phyloP scores from a whole-genome alignment of 2,888 invertebrate species.

The Drosophila atripex region DNA sequence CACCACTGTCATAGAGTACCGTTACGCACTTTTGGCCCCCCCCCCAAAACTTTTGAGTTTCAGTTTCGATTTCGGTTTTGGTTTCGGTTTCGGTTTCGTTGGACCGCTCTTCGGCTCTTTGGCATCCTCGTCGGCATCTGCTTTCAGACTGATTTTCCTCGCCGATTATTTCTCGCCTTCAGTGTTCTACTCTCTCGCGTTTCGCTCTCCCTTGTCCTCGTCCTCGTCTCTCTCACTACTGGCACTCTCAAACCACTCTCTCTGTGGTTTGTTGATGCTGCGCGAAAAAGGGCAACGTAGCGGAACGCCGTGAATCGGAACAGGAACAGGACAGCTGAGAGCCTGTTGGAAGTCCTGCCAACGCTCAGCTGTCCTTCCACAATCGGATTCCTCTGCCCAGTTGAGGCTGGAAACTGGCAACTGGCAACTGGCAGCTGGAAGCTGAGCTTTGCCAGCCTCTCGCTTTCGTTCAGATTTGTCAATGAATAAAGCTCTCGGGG shows the following conservation, averaged over 20 bases:
- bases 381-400: background rate
- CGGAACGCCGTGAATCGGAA: background rate
- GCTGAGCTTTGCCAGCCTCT: slow-evolving; percentile 16
- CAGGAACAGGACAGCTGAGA: slow-evolving; percentile 23
- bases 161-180: slow-evolving; percentile 22
- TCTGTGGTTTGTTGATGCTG: slow-evolving; percentile 19
- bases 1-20: background rate
- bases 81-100: slow-evolving; percentile 24
- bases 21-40: slow-evolving; percentile 27
- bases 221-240: background rate
- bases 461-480: slow-evolving; percentile 14
- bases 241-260: background rate
- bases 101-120: slow-evolving; percentile 35
- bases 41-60: slow-evolving; percentile 17
- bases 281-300: background rate
- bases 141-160: slow-evolving; percentile 71
- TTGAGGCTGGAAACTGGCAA: background rate
- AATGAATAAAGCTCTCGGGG: slow-evolving; percentile 35
- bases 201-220: background rate
- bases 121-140: slow-evolving; percentile 72
- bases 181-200: background rate
- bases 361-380: slow-evolving; percentile 28
- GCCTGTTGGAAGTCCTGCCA: slow-evolving; percentile 25
- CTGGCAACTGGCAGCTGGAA: slow-evolving; percentile 5
- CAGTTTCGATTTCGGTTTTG: slow-evolving; percentile 32